Percentiles rank a stretch among this genome's conserved stretches.
Evolutionary conservation across 2,888 invertebrate species (phyloP).

Genomic region (Ctena decussata): DNA sequence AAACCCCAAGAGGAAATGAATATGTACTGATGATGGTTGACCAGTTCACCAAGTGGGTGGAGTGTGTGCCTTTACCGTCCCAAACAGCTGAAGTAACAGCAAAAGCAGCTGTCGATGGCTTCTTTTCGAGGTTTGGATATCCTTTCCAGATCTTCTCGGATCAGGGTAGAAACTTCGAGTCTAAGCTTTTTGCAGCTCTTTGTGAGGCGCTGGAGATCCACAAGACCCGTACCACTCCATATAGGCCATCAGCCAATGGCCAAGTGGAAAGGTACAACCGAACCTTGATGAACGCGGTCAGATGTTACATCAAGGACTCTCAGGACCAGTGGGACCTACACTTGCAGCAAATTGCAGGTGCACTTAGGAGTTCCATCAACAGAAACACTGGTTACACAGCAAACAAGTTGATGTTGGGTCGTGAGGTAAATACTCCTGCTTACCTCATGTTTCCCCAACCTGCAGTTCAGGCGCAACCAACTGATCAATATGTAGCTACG

Average conservation of each 20-base stretch:
- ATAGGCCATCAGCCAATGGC: constrained; percentile 37
- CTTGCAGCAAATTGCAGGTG: constrained; percentile 25
- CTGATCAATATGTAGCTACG: constrained; percentile 9
- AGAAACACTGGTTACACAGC: constrained; percentile 23
- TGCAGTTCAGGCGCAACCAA: background rate
- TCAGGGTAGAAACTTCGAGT: constrained; percentile 34
- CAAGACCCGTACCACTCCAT: constrained; percentile 50
- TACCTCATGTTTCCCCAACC: constrained; percentile 12
- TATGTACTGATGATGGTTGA: constrained; percentile 52
- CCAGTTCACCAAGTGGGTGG: constrained; percentile 62
- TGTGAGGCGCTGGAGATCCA: constrained; percentile 31
- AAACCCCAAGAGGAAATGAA: background rate
- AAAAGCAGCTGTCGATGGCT: constrained; percentile 38
- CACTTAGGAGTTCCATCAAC: constrained; percentile 13
- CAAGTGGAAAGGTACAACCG: constrained; percentile 45
- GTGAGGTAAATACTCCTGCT: constrained; percentile 20
- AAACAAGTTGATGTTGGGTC: constrained; percentile 28
- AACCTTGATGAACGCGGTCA: constrained; percentile 14
- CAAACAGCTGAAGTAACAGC: constrained; percentile 54
- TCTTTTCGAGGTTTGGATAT: constrained; percentile 41
- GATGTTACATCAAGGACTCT: constrained; percentile 1
- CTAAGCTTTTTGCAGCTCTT: constrained; percentile 14
- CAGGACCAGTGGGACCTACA: constrained; percentile 22
- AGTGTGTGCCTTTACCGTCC: constrained; percentile 42
- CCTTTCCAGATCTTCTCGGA: constrained; percentile 18